These are phyloP conservation scores for Gambelia wislizenii DNA, from an alignment of 2,797 vertebrate genomes.

Conservation along the genomic window DNA sequence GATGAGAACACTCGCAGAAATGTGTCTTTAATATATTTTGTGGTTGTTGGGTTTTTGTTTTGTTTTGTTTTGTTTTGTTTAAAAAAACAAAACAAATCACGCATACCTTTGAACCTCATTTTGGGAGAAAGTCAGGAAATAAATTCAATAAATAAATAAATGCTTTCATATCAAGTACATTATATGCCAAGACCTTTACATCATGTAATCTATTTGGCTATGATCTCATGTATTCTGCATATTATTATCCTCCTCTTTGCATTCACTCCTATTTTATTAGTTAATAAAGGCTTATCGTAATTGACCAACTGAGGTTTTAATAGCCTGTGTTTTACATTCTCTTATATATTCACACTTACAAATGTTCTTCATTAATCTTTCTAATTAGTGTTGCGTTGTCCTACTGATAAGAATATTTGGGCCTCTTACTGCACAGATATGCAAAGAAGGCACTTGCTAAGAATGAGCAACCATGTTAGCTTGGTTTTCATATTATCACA, in stretches of 20 bases:
- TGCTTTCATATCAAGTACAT: neutral
- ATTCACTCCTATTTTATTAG: constrained; percentile 22
- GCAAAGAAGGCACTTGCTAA: neutral
- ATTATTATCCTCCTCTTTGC: neutral
- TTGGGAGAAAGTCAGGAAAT: no score
- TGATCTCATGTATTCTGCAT: constrained; percentile 19
- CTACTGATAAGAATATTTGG: neutral
- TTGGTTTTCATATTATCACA: neutral
- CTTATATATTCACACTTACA: neutral
- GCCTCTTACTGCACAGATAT: neutral
- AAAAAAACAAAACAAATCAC: no score
- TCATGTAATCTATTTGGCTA: neutral
- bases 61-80: no score
- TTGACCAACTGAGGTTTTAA: constrained; percentile 2
- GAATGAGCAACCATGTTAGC: no score
- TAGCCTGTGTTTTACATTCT: neutral
- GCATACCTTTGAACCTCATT: no score
- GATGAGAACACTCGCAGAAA: constrained; percentile 50
- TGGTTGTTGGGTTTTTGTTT: no score
- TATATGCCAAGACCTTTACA: constrained; percentile 2
- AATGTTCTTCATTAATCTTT: constrained; percentile 36
- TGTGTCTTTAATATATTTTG: constrained; percentile 57
- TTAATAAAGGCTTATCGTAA: constrained; percentile 28
- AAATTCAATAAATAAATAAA: no score
- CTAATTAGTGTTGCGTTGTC: constrained; percentile 19